Base-by-base conservation (phyloP, 2,113 vertebrate genomes). In the Eulemur rufifrons region DNA sequence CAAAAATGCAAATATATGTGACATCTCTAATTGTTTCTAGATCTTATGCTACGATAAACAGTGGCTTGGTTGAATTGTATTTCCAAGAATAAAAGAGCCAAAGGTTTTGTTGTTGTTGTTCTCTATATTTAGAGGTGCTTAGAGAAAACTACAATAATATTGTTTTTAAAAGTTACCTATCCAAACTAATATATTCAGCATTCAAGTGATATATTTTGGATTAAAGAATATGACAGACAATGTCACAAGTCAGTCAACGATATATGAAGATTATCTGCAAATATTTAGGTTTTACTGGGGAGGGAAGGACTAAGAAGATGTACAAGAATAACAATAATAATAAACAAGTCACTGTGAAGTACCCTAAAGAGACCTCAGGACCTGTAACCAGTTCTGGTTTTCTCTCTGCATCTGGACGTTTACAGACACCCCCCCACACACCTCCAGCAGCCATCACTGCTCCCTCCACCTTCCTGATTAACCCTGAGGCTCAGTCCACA, bases 1-100 rank as follows among this genome's bases (percentile, higher is more conserved):
- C 96, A 98, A 95, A 98, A 91, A 96, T 77, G 94, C 82, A 6
- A 5, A 98, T 95, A 39, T 77, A 69, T 86, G 94, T 94, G 96
- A 85, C 74, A 96, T 91, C 74, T 96, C 91, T 1, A 17, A 95
- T 54, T 73, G 91, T 94, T 94, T 96, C 94, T 77, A 95, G 61
- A 97, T 59, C 42, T 86, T 92, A 61, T 52, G 89, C 88, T 54
- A n/a, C 0, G 23, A 90, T 69, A 96, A 95, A 80, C 86, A 94
- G 56, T 85, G 92, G 76, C 45, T 93, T 84, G 85, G 86, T 89
- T 86, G 93, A 96, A 98, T 97, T 78, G 23, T 86, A 82, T 97
- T 81, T 76, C 61, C 80, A 92, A 86, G 96, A 92, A 34, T 86
- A 64, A 50, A 77, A 69, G 82, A 94, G 74, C 61, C 50, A 45